Evolutionary conservation across 2,113 vertebrate genomes (phyloP).

Genomic region (Pristiophorus japonicus): DNA sequence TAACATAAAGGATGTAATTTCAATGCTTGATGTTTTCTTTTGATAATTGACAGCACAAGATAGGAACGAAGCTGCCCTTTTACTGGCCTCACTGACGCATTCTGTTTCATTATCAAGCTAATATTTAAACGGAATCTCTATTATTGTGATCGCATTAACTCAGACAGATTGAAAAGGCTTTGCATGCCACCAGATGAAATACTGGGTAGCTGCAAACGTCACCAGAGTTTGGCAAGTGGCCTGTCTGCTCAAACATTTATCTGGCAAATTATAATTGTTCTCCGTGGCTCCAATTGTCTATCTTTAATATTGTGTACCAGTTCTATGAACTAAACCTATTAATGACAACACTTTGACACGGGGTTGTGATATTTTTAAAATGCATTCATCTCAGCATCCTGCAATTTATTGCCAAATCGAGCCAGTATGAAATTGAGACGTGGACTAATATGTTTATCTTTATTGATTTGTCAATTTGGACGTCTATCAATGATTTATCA

Average conservation of each 20-base stretch:
- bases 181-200: slow-evolving; percentile 22
- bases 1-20: slow-evolving; percentile 29
- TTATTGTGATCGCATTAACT: slow-evolving; percentile 34
- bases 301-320: background rate
- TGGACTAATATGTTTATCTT: background rate
- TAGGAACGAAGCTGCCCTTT: slow-evolving; percentile 18
- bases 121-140: slow-evolving; percentile 33
- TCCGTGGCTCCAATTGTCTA: background rate
- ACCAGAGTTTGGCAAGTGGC: background rate
- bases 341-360: background rate
- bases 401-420: background rate
- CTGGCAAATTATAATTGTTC: background rate
- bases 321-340: slow-evolving; percentile 4
- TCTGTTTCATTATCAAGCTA: slow-evolving; percentile 26
- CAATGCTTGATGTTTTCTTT: slow-evolving; percentile 28
- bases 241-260: background rate
- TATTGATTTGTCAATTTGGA: slow-evolving; percentile 21
- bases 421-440: background rate
- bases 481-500: background rate
- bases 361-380: background rate
- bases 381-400: background rate
- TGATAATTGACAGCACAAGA: slow-evolving; percentile 31
- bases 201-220: slow-evolving; percentile 24
- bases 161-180: slow-evolving; percentile 3
- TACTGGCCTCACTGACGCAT: slow-evolving; percentile 25